Evolutionary conservation across 2,888 invertebrate species (phyloP).

Genomic region (Leucophenga maculata): DNA sequence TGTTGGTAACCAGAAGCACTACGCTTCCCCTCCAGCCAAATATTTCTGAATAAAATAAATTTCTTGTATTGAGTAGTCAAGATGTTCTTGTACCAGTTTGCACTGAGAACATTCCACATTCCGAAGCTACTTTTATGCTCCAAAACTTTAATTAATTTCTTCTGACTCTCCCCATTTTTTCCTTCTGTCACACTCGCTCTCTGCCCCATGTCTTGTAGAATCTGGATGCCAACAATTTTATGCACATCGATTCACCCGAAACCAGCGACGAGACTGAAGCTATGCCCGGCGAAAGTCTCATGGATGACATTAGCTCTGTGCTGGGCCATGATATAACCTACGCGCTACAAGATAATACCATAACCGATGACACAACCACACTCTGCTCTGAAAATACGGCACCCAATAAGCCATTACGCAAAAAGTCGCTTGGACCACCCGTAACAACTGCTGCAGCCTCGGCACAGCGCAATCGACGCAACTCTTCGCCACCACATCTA

Average conservation of each 20-base stretch:
- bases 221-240: constrained; percentile 74
- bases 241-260: constrained; percentile 89
- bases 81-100: too few relatives aligned
- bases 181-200: not conserved
- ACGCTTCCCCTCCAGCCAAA: too few relatives aligned
- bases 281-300: constrained; percentile 83
- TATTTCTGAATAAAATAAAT: too few relatives aligned
- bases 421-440: constrained; percentile 48
- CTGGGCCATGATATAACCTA: constrained; percentile 80
- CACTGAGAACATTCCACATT: too few relatives aligned
- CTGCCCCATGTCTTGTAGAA: constrained; percentile 61
- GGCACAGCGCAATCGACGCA: constrained; percentile 68
- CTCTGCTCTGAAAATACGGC: constrained; percentile 74
- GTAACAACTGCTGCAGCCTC: constrained; percentile 34
- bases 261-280: constrained; percentile 83
- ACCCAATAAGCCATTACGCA: constrained; percentile 47
- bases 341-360: constrained; percentile 80
- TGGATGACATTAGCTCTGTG: constrained; percentile 85
- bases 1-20: too few relatives aligned
- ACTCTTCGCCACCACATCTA: constrained; percentile 71
- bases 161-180: not conserved
- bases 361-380: constrained; percentile 82
- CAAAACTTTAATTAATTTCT: not conserved
- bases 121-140: too few relatives aligned
- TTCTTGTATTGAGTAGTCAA: too few relatives aligned